Base-by-base conservation (phyloP, 2,888 invertebrate genomes). In the Cerastoderma edule region DNA sequence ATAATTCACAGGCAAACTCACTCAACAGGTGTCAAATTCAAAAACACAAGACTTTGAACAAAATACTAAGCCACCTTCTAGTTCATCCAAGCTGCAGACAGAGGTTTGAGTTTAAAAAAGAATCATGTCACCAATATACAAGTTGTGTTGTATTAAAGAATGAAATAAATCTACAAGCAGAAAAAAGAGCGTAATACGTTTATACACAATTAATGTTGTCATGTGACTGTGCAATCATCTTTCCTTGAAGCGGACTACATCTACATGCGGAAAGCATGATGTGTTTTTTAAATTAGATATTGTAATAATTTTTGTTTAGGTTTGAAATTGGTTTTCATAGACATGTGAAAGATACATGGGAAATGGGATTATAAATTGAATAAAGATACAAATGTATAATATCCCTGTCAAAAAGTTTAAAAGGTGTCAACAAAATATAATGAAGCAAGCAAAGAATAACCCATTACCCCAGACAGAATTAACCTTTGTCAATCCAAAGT, bases 201-300 rank as follows among this genome's bases (percentile, higher is more conserved):
- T 79, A 79, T 79, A 79, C 79, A 79, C 79, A 79, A 79, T 85
- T 72, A 60, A 69, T 63, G 82, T 82, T 88, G 91, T 91, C 91
- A 91, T 91, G 91, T 91, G 91, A 91, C 90, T 89, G 91, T 91
- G 92, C 91, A 89, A 88, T 84, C 88, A 87, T 84, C 84, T 83
- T 87, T 86, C 85, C 72, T 87, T 60, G n/a, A 84, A 89, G 88
- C 88, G 79, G 80, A 89, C 89, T 90, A 90, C 88, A 89, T 90
- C 92, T 91, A 92, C 92, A 93, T 92, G 92, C 92, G 92, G 63
- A 67, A 84, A 86, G 84, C 84, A 78, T 84, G 78, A 80, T 80
- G 84, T 80, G 83, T 80, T 68, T 68, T 75, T 67, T 53, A 35
- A n/a, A 39, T 16, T 39, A 16, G 8, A 39, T 16, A 8, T 13